Base-by-base conservation (phyloP, 2,113 vertebrate species). In the Barbus barbus region DNA sequence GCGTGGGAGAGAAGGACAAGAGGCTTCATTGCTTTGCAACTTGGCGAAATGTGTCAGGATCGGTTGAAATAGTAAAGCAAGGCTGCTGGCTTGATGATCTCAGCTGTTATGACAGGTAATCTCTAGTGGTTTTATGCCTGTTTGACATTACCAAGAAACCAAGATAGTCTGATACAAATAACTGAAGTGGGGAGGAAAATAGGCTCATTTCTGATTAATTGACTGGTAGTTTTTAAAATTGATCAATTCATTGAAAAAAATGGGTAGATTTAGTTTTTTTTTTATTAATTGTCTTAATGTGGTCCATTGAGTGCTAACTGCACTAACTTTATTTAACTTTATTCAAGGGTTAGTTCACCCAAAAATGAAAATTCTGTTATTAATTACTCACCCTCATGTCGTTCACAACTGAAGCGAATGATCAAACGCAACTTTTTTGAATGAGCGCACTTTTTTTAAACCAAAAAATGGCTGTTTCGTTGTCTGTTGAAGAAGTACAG, bases 1-100 rank as follows among this genome's bases (percentile, higher is more conserved):
- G 98, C 90, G 95, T 95, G 0, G 97, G 96, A 31, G 98, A 99
- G 14, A 96, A 97, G 86, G 97, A 99, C 93, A 99, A 99, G 94
- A 93, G 98, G 12, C 86, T 94, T 78, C 98, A 99, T 93, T 99
- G 98, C 92, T 99, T 97, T 88, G 97, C 98, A 89, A 98, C 98
- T 0, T 99, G 98, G 98, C 97, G 97, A 92, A 99, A 99, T 84
- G 93, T 95, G 87, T 99, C 98, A 20, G 98, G 98, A 51, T 93
- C 93, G 12, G 94, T 99, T 90, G 96, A 98, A 90, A 94, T 99
- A 7, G 96, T 99, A 79, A 98, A 98, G 91, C 97, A 99, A 88
- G 98, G 98, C 83, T 99, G 98, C 94, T 99, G 98, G 98, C 93
- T 99, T 82, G 98, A 99, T 88, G 98, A 99, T 87, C 94, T 97